phyloP scores from a whole-genome alignment of 2,888 invertebrate genomes.

The Ochlodes sylvanus region DNA sequence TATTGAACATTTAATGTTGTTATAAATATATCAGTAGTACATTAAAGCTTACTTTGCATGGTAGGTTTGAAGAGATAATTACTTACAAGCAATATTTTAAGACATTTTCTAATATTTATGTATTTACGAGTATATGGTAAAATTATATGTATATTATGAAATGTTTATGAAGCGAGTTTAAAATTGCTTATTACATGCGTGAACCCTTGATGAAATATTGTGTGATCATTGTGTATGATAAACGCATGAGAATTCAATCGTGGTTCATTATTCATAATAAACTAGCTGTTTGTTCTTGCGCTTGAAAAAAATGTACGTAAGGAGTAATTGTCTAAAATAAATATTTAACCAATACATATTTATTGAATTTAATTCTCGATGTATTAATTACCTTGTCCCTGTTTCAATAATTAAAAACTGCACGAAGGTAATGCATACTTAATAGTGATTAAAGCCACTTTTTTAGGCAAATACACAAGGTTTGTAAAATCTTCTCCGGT shows the following conservation, averaged over 20 bases:
- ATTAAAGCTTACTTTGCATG: slow-evolving; percentile 76
- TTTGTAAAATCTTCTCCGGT: too few relatives aligned
- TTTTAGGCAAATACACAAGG: too few relatives aligned
- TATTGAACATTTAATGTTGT: slow-evolving; percentile 71
- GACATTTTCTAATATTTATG: slow-evolving; percentile 64
- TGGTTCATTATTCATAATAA: slow-evolving; percentile 59
- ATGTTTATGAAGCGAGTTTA: slow-evolving; percentile 54
- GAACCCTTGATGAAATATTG: slow-evolving; percentile 48
- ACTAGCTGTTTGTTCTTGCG: slow-evolving; percentile 75
- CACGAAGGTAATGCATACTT: neutral
- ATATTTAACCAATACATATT: slow-evolving; percentile 79
- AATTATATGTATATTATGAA: slow-evolving; percentile 76
- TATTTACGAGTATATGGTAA: slow-evolving; percentile 67
- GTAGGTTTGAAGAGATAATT: slow-evolving; percentile 68
- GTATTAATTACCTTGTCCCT: slow-evolving; percentile 39
- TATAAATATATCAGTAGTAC: slow-evolving; percentile 71
- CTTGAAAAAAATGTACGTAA: slow-evolving; percentile 73
- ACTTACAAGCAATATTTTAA: slow-evolving; percentile 64
- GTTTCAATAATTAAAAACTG: neutral
- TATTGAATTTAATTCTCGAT: slow-evolving; percentile 54
- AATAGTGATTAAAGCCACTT: too few relatives aligned
- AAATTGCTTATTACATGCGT: slow-evolving; percentile 60
- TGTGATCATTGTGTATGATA: slow-evolving; percentile 70
- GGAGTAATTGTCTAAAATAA: slow-evolving; percentile 74
- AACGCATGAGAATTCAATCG: slow-evolving; percentile 62